Base-by-base conservation (phyloP, 1,140 invertebrate genomes). In the Rhopalosiphum padi region DNA sequence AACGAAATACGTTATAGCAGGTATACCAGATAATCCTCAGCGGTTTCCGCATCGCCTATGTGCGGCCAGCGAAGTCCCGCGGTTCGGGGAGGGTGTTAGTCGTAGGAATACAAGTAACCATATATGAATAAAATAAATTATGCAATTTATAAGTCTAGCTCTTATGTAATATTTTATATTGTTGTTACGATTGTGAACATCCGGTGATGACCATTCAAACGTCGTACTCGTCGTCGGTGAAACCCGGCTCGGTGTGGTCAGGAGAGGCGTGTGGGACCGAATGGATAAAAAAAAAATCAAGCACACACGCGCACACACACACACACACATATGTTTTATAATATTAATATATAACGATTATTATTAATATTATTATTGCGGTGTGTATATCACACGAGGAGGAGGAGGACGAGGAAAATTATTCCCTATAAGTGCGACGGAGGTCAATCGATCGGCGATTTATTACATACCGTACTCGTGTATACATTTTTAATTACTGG, bases 361-460 rank as follows among this genome's bases (percentile, higher is more conserved):
- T 88, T 30, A 51, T 51, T 86, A 68, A 23, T n/a, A 87, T 87
- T 46, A 87, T 87, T 87, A 87, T 87, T 25, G 43, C 15, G 85
- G 30, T 83, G 35, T 43, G 25, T 7, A 22, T 89, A 53, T 89
- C 46, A 48, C 41, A 41, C 2, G 87, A 22, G 48, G 51, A 89
- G 53, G 30, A 41, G 88, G 88, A 51, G 11, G 15, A 51, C 48
- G 48, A 51, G 48, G 60, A 18, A 77, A n/a, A 68, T 77, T 77
- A 77, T 77, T 77, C 60, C 15, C 15, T 18, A 41, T 41, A 77
- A 55, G 51, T 55, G 88, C 77, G 41, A 43, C 43, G 43, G 43
- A 37, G 91, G 68, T 92, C 68, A 83, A 92, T 92, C 91, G 91
- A 92, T 83, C 91, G 68, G 43, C 46, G 22, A 82, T 92, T 92